phyloP scores from a whole-genome alignment of 1,140 invertebrate genomes.

The Eufriesea mexicana region DNA sequence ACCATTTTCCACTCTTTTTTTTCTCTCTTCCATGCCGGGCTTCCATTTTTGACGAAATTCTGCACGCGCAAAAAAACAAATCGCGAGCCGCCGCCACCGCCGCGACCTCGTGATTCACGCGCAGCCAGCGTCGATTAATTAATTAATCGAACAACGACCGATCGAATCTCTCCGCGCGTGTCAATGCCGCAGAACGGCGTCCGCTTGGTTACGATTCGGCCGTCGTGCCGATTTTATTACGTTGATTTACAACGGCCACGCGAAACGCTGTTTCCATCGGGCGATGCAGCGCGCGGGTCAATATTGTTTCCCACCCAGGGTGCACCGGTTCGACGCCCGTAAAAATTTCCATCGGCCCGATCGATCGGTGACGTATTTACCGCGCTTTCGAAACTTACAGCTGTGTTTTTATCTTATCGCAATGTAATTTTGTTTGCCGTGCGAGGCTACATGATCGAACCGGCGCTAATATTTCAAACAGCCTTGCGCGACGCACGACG shows the following conservation, averaged over 20 bases:
- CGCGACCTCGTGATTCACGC: background rate
- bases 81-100: no score
- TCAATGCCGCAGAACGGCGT: background rate
- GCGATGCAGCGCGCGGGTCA: background rate
- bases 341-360: conserved; percentile 31
- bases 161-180: background rate
- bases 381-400: conserved; percentile 41
- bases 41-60: background rate
- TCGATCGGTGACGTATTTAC: conserved; percentile 29
- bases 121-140: background rate
- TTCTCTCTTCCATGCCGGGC: background rate
- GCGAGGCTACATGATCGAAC: background rate
- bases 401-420: conserved; percentile 61
- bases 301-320: conserved; percentile 22
- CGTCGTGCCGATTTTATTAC: conserved; percentile 17
- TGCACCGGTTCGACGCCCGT: background rate
- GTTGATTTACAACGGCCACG: conserved; percentile 2
- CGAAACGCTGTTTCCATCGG: background rate
- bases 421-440: conserved; percentile 39
- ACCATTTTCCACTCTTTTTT: background rate
- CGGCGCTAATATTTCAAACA: conserved; percentile 4
- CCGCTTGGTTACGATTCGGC: background rate
- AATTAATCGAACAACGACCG: background rate
- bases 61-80: background rate
- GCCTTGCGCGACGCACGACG: background rate